A percentile compares a stretch with the other conserved stretches of the same genome.
Conservation (phyloP, 2,888 invertebrate genomes). For the Incurvaria masculella region DNA sequence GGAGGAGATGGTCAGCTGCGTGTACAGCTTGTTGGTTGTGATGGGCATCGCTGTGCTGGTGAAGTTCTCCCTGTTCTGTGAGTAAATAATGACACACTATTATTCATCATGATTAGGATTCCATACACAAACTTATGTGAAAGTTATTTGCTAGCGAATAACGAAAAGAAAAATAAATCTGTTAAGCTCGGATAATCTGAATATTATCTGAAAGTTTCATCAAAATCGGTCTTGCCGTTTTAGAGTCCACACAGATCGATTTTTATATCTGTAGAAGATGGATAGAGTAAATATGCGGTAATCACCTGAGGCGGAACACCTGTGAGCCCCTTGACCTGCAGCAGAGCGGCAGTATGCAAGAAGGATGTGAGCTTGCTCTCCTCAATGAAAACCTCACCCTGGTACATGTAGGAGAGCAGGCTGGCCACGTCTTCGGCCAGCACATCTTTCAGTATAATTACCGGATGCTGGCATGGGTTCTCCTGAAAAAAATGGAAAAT, state of each 20-base stretch:
- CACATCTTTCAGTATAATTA: constrained; percentile 69
- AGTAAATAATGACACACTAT: constrained; percentile 13
- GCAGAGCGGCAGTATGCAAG: constrained; percentile 62
- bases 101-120: not conserved
- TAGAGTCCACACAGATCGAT: too few relatives aligned
- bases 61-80: constrained; percentile 40
- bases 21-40: constrained; percentile 44
- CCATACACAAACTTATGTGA: not conserved
- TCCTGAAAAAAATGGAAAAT: constrained; percentile 44
- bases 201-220: too few relatives aligned
- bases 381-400: constrained; percentile 68
- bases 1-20: constrained; percentile 46
- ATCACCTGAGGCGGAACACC: constrained; percentile 51
- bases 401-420: constrained; percentile 68
- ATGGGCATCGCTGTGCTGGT: constrained; percentile 26
- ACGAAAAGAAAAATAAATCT: not conserved
- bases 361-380: constrained; percentile 64
- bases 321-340: constrained; percentile 65
- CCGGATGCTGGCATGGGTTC: constrained; percentile 71
- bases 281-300: too few relatives aligned
- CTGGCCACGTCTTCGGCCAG: constrained; percentile 64
- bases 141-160: not conserved
- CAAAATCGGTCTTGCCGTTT: too few relatives aligned
- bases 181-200: too few relatives aligned
- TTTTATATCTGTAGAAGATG: too few relatives aligned